Evolutionary conservation across 2,888 invertebrate genomes (phyloP).

Genomic region (Baronia brevicornis): DNA sequence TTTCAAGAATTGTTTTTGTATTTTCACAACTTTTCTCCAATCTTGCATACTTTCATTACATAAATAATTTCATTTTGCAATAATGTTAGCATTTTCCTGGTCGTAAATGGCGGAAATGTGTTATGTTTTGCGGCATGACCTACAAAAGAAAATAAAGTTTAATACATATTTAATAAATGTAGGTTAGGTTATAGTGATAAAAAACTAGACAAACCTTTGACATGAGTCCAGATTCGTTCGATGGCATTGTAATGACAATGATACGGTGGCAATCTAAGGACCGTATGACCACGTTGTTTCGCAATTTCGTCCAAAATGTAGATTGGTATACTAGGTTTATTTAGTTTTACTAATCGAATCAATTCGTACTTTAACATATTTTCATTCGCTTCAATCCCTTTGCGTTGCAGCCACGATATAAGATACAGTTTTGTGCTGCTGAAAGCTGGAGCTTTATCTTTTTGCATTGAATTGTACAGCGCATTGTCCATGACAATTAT

Average conservation of each 20-base stretch:
- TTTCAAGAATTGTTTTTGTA: constrained; percentile 2
- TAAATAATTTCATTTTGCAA: constrained; percentile 3
- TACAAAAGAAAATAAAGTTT: constrained; percentile 5
- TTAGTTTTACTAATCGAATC: constrained; percentile 11
- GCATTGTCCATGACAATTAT: constrained; percentile 19
- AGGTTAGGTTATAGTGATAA: constrained; percentile 3
- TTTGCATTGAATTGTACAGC: constrained; percentile 20
- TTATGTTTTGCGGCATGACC: constrained; percentile 16
- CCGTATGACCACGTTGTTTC: constrained; percentile 17
- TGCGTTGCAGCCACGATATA: constrained; percentile 15
- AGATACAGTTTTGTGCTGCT: constrained; percentile 16
- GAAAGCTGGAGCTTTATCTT: constrained; percentile 15
- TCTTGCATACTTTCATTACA: not conserved
- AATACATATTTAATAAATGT: too few relatives aligned
- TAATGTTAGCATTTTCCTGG: constrained; percentile 16
- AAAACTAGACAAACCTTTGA: constrained; percentile 15
- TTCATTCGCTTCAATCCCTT: constrained; percentile 16
- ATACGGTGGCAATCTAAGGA: constrained; percentile 18
- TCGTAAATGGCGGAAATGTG: constrained; percentile 3
- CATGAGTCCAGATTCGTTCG: constrained; percentile 18
- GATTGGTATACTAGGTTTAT: constrained; percentile 14
- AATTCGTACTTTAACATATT: constrained; percentile 18
- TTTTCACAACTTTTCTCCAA: constrained; percentile 9
- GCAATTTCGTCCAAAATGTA: constrained; percentile 19
- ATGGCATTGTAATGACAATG: constrained; percentile 21